Base-by-base conservation (phyloP, 2,888 invertebrate genomes). In the Macaria liturata region DNA sequence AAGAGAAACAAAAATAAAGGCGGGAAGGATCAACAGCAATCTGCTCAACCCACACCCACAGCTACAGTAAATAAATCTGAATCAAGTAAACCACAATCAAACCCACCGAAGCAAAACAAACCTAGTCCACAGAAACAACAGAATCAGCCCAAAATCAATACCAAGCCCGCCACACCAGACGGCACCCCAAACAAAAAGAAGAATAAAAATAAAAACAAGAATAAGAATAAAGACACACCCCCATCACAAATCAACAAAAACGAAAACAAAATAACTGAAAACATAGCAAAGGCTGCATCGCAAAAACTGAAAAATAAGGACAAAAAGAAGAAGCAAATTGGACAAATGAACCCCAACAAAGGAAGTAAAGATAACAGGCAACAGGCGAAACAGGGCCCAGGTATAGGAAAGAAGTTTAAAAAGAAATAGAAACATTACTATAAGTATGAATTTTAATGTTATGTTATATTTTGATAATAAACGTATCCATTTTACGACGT, bases 291-390 rank as follows among this genome's bases (percentile, higher is more conserved):
- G 4, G 75, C 71, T 54, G 82, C 75, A 44, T 76, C 88, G 3
- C 83, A 80, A 57, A 88, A 88, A 66, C 61, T 90, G 3, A 90
- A 89, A 71, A 84, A 82, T 37, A 76, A 83, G 60, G 67, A 76
- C 6, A 86, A 85, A 57, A 88, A 86, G 63, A 79, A 84, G 48
- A 84, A 89, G 61, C 74, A 81, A 68, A 84, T 90, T 62, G 90
- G 90, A 48, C 76, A 84, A 58, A 53, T 88, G 30, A 83, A 80
- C 56, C 68, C 64, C 32, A 76, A 75, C 49, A 80, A 78, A 65
- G 67, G 60, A 50, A 72, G 48, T 0, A 51, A 50, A 32, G 43
- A 49, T 4, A 49, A 32, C 32, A 39, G 9, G 34, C 48, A 62
- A 43, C 61, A 57, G 5, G 30, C 34, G 39, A 64, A 63, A 46